phyloP scores from a whole-genome alignment of 2,888 invertebrate species.

The Tridacna gigas region DNA sequence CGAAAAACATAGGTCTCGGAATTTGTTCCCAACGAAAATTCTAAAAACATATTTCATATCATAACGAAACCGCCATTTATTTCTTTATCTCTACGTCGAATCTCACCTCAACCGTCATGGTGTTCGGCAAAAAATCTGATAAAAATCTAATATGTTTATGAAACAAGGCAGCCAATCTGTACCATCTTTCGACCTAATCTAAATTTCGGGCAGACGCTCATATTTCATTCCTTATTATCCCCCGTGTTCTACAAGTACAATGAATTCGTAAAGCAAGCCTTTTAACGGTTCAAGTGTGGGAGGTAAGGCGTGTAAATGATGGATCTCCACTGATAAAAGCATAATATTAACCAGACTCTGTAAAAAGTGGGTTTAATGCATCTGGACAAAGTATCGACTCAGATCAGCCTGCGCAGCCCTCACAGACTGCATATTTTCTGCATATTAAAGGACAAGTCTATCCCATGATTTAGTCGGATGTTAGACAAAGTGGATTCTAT shows the following conservation, averaged over 20 bases:
- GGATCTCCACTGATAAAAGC: not conserved
- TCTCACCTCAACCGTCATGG: not conserved
- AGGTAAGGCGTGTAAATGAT: conserved; percentile 20
- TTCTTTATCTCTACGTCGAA: not conserved
- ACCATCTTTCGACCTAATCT: conserved; percentile 19
- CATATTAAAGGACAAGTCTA: too few species aligned
- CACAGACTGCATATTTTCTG: too few species aligned
- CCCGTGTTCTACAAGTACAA: not conserved
- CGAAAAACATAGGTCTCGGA: too few species aligned
- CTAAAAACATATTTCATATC: too few species aligned
- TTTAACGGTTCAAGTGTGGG: conserved; percentile 21
- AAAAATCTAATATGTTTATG: conserved; percentile 2
- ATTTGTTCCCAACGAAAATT: too few species aligned
- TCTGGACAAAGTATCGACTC: too few species aligned
- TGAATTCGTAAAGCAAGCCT: not conserved
- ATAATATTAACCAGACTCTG: too few species aligned
- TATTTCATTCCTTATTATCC: conserved; percentile 23
- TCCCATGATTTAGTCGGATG: too few species aligned
- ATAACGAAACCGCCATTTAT: too few species aligned
- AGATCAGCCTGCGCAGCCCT: too few species aligned
- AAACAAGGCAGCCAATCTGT: not conserved
- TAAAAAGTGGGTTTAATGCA: too few species aligned
- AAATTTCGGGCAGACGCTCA: conserved; percentile 18
- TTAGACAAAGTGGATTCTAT: too few species aligned
- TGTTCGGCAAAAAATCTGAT: conserved; percentile 1